phyloP scores from a whole-genome alignment of 1,140 invertebrate genomes.

The Procambarus virginalis region DNA sequence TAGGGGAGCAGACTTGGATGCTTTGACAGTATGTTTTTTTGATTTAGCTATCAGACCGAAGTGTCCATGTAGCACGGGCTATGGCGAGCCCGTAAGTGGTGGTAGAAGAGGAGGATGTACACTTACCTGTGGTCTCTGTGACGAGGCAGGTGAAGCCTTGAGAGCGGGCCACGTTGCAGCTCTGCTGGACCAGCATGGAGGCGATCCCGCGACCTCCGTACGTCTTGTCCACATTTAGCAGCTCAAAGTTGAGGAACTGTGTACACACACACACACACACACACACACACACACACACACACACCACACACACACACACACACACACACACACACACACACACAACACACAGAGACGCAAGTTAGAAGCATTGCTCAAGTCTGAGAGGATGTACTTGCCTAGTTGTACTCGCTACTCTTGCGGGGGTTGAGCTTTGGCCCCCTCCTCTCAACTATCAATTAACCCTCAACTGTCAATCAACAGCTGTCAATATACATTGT shows the following conservation, averaged over 20 bases:
- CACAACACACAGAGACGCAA: too few relatives aligned
- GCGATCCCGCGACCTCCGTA: constrained; percentile 69
- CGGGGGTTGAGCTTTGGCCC: too few relatives aligned
- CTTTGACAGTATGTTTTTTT: too few relatives aligned
- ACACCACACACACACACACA: not conserved
- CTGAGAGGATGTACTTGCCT: not conserved
- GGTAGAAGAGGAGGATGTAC: too few relatives aligned
- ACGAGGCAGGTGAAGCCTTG: constrained; percentile 63
- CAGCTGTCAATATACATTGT: too few relatives aligned
- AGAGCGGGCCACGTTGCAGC: constrained; percentile 51
- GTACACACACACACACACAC: not conserved
- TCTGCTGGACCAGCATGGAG: constrained; percentile 68
- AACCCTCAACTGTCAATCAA: too few relatives aligned
- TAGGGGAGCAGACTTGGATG: too few relatives aligned
- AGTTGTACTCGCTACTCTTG: not conserved
- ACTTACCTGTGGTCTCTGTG: constrained; percentile 68
- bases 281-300: not conserved
- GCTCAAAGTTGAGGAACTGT: constrained; percentile 66
- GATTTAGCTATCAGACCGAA: too few relatives aligned
- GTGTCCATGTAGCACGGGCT: too few relatives aligned
- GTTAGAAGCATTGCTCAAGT: too few relatives aligned
- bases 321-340: not conserved
- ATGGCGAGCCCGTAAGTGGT: too few relatives aligned
- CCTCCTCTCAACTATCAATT: too few relatives aligned
- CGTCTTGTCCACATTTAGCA: constrained; percentile 68